Conservation (phyloP, 1,140 invertebrate genomes). For the Augochlora pura region DNA sequence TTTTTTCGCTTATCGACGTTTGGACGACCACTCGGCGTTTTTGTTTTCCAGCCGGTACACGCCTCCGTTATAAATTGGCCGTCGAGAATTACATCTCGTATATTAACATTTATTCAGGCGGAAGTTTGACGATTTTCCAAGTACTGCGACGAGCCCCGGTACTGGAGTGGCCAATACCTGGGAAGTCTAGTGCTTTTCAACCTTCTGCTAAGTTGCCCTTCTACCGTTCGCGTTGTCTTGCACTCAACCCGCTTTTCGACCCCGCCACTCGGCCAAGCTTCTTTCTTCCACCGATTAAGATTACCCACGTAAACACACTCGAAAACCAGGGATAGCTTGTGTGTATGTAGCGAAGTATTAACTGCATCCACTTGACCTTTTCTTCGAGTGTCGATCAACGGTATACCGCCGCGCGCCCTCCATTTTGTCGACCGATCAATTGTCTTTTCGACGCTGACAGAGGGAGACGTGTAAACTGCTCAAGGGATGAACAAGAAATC, state of each 20-base stretch:
- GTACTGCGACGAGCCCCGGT: slow-evolving; percentile 41
- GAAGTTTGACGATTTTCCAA: slow-evolving; percentile 50
- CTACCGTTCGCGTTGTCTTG: slow-evolving; percentile 34
- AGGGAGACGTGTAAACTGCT: slow-evolving; percentile 8
- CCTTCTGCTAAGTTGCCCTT: slow-evolving; percentile 36
- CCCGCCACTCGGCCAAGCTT: slow-evolving; percentile 29
- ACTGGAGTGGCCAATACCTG: slow-evolving; percentile 59
- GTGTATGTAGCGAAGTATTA: slow-evolving; percentile 47
- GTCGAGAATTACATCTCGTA: not conserved
- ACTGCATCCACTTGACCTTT: slow-evolving; percentile 67
- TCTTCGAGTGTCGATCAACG: slow-evolving; percentile 42
- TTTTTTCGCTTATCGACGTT: too few species aligned
- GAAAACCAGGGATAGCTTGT: slow-evolving; percentile 36
- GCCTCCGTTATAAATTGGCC: not conserved
- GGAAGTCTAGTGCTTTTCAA: slow-evolving; percentile 52
- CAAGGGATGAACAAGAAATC: slow-evolving; percentile 37
- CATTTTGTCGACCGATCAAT: slow-evolving; percentile 18
- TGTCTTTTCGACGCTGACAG: slow-evolving; percentile 32
- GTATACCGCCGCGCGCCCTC: slow-evolving; percentile 1
- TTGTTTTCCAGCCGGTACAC: too few species aligned
- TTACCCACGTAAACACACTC: slow-evolving; percentile 73
- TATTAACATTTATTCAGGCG: slow-evolving; percentile 15
- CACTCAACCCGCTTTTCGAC: slow-evolving; percentile 50
- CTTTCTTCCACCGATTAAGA: slow-evolving; percentile 69
- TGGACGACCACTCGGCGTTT: too few species aligned